Conservation (phyloP, 2,888 invertebrate species). For the Quadriops clusia region DNA sequence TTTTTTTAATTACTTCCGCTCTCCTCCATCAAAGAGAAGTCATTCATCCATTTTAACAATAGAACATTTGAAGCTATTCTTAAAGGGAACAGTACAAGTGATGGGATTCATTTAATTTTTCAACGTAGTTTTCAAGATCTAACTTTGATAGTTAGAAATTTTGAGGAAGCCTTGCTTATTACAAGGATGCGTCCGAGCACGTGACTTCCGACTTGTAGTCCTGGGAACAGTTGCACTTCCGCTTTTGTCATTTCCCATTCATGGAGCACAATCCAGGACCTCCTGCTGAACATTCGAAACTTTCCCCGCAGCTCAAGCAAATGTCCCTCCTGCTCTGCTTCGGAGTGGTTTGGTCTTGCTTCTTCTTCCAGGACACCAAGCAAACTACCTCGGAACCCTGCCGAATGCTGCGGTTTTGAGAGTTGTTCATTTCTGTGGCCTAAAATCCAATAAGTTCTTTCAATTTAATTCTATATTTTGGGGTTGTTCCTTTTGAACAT, state of each 20-base stretch:
- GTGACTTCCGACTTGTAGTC: conserved; percentile 6
- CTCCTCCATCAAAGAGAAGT: too few species aligned
- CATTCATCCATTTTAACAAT: too few species aligned
- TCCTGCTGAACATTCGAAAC: conserved; percentile 21
- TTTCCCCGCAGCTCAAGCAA: conserved; percentile 27
- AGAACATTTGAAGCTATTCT: too few species aligned
- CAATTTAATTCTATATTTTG: too few species aligned
- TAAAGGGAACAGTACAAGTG: too few species aligned
- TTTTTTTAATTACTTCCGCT: too few species aligned
- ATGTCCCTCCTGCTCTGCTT: conserved; percentile 21
- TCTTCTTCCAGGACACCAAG: conserved; percentile 28
- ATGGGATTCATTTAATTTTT: too few species aligned
- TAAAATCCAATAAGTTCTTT: conserved; percentile 4
- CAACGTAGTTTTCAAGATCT: too few species aligned
- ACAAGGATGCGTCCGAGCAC: conserved; percentile 9
- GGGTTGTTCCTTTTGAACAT: too few species aligned
- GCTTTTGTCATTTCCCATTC: conserved; percentile 16
- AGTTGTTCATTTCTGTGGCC: conserved; percentile 12
- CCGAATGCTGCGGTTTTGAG: conserved; percentile 15
- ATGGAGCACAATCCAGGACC: conserved; percentile 13
- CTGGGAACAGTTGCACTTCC: conserved; percentile 14
- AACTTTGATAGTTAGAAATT: background rate
- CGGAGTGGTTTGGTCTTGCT: conserved; percentile 12
- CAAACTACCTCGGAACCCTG: conserved; percentile 23
- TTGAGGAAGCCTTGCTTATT: conserved; percentile 1